Percentiles rank a stretch among this genome's conserved stretches.
phyloP scores from a whole-genome alignment of 92 coral and sea anemone genomes.

The Epizoanthus scotinus region DNA sequence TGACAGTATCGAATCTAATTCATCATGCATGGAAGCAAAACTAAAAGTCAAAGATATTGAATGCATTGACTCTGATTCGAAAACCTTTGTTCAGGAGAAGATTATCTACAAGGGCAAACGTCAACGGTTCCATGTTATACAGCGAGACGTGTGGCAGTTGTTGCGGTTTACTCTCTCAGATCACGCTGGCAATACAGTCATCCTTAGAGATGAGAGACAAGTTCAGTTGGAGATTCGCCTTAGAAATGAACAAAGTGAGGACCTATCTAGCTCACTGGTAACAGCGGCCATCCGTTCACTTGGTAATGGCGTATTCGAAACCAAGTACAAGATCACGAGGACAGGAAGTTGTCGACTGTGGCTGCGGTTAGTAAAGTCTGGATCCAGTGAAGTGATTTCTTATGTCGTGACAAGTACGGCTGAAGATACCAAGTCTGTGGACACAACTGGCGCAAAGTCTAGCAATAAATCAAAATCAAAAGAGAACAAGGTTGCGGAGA shows the following conservation, averaged over 20 bases:
- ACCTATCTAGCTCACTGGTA: background rate
- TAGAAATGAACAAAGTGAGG: background rate
- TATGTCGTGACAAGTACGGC: no score
- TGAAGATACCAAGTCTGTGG: no score
- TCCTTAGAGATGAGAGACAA: background rate
- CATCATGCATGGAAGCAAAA: background rate
- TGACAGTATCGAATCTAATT: background rate
- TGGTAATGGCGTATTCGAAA: background rate
- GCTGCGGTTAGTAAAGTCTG: background rate
- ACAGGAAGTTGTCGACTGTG: background rate
- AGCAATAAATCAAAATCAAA: no score
- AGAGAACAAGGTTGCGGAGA: no score
- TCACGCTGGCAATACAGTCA: conserved; percentile 1
- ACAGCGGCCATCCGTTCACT: background rate
- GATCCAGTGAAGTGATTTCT: background rate
- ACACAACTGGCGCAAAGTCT: no score
- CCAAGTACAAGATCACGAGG: conserved; percentile 11
- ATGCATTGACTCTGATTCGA: background rate
- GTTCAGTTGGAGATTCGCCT: background rate
- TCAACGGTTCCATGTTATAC: background rate
- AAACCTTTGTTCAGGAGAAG: background rate
- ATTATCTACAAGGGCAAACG: background rate
- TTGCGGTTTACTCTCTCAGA: background rate
- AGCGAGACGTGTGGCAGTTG: conserved; percentile 6
- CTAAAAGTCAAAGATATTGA: background rate